These are phyloP conservation scores for Archivesica marissinica DNA, from an alignment of 1,140 invertebrate species.

Conservation along the genomic window DNA sequence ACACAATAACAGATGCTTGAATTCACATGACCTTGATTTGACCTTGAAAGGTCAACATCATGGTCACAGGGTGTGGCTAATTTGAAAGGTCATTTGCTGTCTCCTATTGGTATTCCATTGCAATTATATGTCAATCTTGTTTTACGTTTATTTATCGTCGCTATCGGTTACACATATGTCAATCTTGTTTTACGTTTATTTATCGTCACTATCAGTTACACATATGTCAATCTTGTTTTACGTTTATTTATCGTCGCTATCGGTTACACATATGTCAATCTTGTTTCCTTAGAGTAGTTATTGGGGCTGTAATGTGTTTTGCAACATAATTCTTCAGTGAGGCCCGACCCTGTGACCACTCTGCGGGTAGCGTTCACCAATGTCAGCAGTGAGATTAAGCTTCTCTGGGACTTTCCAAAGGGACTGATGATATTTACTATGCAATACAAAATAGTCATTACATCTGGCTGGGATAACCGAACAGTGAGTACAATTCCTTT, in stretches of 20 bases:
- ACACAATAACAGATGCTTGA: too few species aligned
- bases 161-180: too few species aligned
- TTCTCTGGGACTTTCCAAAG: background rate
- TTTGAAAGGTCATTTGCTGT: too few species aligned
- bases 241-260: background rate
- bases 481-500: too few species aligned
- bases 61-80: too few species aligned
- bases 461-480: background rate
- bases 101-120: too few species aligned
- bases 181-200: too few species aligned
- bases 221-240: background rate
- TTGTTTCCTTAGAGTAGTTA: background rate
- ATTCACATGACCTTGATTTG: too few species aligned
- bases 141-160: too few species aligned
- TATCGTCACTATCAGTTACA: too few species aligned
- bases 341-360: background rate
- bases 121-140: too few species aligned
- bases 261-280: background rate
- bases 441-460: background rate
- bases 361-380: background rate
- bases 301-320: background rate
- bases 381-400: background rate
- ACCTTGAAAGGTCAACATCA: too few species aligned
- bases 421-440: background rate
- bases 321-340: background rate